Percentiles rank a stretch among this genome's conserved stretches.
These are phyloP conservation scores for Jordanella pulchra DNA, from an alignment of 2,797 vertebrate species.

Conservation along the genomic window DNA sequence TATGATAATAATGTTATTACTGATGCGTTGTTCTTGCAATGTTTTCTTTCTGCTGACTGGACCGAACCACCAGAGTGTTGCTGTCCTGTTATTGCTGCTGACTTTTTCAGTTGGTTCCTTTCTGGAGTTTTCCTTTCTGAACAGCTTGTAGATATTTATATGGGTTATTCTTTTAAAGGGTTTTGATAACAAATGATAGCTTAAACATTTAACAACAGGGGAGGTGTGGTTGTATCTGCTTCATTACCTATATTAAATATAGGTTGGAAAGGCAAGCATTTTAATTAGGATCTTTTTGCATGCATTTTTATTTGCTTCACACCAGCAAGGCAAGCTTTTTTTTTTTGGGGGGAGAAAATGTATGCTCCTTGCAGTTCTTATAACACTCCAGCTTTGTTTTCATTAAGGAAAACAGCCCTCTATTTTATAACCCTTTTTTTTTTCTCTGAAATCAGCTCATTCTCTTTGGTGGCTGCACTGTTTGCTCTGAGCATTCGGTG, in stretches of 20 bases:
- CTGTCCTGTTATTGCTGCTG: conserved; percentile 25
- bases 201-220: conserved; percentile 1
- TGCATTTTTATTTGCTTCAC: not conserved
- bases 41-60: conserved; percentile 48
- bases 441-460: conserved; percentile 35
- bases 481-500: conserved; percentile 39
- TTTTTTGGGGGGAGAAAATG: conserved; percentile 10
- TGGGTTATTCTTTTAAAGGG: conserved; percentile 19
- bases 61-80: conserved; percentile 40
- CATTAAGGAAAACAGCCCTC: conserved; percentile 34
- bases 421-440: conserved; percentile 10
- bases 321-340: conserved; percentile 4
- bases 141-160: not conserved
- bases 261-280: not conserved
- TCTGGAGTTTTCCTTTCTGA: not conserved
- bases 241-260: conserved; percentile 23
- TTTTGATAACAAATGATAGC: not conserved
- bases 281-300: conserved; percentile 22
- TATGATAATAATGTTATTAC: conserved; percentile 29
- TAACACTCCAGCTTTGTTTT: conserved; percentile 38
- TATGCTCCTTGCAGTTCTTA: conserved; percentile 17
- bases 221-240: not conserved
- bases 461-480: conserved; percentile 41
- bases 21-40: conserved; percentile 19
- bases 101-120: conserved; percentile 16